phyloP scores from a whole-genome alignment of 2,113 vertebrate species.

The Tylochromis polylepis region DNA sequence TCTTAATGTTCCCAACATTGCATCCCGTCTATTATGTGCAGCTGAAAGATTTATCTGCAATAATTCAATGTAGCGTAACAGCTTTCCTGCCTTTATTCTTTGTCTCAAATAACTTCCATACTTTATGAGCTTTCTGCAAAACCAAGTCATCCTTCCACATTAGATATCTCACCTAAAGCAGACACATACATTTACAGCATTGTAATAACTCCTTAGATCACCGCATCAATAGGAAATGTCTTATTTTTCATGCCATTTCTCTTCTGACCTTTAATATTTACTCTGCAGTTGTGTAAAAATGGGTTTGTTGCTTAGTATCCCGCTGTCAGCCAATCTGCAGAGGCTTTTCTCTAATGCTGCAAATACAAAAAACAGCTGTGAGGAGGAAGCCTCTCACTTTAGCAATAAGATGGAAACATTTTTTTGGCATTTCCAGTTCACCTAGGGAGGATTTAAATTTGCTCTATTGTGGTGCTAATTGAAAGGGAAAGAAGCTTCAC shows the following conservation, averaged over 20 bases:
- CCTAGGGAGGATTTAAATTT: background rate
- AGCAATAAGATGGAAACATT: background rate
- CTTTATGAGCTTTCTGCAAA: background rate
- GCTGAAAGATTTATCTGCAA: background rate
- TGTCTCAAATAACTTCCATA: background rate
- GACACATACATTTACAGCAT: background rate
- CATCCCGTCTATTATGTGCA: background rate
- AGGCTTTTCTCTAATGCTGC: background rate
- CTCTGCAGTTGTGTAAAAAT: background rate
- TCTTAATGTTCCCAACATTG: background rate
- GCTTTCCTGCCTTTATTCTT: background rate
- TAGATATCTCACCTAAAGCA: background rate
- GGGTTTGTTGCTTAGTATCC: background rate
- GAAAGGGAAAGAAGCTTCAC: rapidly evolving
- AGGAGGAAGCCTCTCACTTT: background rate
- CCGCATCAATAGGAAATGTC: background rate
- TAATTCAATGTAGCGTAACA: background rate
- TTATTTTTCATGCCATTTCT: background rate
- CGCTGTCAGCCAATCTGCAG: background rate
- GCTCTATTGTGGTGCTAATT: background rate
- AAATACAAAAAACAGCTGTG: background rate
- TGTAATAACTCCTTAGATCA: background rate
- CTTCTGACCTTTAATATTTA: background rate
- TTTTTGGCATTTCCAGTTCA: background rate
- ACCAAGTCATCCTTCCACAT: background rate